These are phyloP conservation scores for Marcusenius ussheri DNA, from an alignment of 2,113 vertebrate species.

Conservation along the genomic window DNA sequence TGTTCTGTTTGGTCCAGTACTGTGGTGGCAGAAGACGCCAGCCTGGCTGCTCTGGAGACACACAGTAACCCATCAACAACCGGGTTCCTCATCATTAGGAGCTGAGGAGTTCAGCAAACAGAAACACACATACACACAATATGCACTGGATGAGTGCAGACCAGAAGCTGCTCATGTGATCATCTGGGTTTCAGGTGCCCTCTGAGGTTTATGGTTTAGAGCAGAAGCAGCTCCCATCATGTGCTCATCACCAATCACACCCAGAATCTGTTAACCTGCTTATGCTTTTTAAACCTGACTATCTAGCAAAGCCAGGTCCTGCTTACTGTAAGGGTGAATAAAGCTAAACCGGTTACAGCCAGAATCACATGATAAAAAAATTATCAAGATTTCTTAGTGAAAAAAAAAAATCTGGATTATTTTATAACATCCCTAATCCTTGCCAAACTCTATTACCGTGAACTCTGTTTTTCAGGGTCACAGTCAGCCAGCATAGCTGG, in stretches of 20 bases:
- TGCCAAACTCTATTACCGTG: not conserved
- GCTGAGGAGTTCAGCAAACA: not conserved
- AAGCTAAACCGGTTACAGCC: not conserved
- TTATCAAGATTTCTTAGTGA: not conserved
- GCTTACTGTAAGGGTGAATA: not conserved
- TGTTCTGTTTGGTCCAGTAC: conserved; percentile 74
- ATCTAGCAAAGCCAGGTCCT: not conserved
- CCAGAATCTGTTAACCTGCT: not conserved
- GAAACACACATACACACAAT: not conserved
- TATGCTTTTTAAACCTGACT: not conserved
- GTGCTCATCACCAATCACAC: not conserved
- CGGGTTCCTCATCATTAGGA: not conserved
- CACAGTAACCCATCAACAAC: not conserved
- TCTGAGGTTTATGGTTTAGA: not conserved
- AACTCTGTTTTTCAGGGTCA: not conserved
- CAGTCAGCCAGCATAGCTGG: not conserved
- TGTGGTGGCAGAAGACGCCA: conserved; percentile 71
- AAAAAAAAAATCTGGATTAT: not conserved
- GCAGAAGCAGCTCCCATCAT: not conserved
- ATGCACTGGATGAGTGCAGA: not conserved
- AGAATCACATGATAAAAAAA: not conserved
- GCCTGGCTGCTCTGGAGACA: conserved; percentile 28
- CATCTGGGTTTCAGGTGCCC: not conserved
- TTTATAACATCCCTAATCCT: not conserved
- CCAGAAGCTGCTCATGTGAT: not conserved